Evolutionary conservation across 2,888 invertebrate species (phyloP), one percentile per base, ranked within the genome.

Genomic region (Camponotus fellah): DNA sequence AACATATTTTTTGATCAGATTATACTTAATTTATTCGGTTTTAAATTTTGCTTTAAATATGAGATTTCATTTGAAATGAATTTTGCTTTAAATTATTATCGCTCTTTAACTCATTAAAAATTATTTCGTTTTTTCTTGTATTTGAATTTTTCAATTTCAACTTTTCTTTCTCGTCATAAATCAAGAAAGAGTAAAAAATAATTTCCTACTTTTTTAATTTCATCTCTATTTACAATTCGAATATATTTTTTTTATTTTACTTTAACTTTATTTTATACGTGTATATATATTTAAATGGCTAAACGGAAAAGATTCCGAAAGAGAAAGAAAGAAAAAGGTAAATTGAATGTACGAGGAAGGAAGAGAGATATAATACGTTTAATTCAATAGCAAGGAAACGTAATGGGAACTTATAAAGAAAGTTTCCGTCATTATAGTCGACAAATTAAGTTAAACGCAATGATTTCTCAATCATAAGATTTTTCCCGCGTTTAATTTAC

Each of bases 281-380:
- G 4, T 53, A 21, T 8, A n/a, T 69, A 53, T 14, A n/a, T 37
- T 5, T 58, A 72, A 21, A 14, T 26, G 43, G 26, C 17, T 32
- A 14, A 60, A 26, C 12, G 0, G 34, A 37, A 17, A 76, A 17
- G 2, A 40, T 46, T n/a, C 5, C 14, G 12, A 56, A 37, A 8
- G n/a, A 21, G 26, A 43, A 40, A 46, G n/a, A 56, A 32, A 43
- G 3, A 46, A 69, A 46, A 69, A 79, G 71, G 21, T 21, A 60
- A 60, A 46, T 32, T 14, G 12, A 43, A 60, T 34, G 43, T 17
- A 49, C 12, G 46, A 71, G 71, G 34, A 46, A 21, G 17, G 60
- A 26, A 69, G 34, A 46, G 77, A 58, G 77, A 58, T 32, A 64
- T 46, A 34, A 76, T 26, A 65, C 8, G n/a, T 0, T 69, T 32